These are phyloP conservation scores for Grus americana DNA, from an alignment of 2,113 vertebrate species.

Conservation along the genomic window DNA sequence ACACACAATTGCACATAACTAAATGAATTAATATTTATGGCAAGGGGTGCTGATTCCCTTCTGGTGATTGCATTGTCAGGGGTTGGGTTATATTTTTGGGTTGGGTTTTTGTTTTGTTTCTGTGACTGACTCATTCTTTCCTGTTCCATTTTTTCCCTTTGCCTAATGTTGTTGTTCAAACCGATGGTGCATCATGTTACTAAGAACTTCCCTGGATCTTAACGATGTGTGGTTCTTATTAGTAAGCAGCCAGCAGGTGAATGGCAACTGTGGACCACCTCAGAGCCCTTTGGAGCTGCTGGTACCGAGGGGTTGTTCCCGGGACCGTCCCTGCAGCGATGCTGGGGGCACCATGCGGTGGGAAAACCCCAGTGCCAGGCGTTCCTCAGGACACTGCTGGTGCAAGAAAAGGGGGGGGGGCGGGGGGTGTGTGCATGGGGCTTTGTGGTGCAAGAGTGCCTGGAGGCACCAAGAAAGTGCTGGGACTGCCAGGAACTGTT, in stretches of 20 bases:
- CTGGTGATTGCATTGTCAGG: constrained; percentile 25
- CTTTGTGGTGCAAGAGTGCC: background rate
- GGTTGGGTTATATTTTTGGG: constrained; percentile 6
- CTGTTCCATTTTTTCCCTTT: background rate
- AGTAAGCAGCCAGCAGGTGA: background rate
- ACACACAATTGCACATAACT: constrained; percentile 61
- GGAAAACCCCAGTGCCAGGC: background rate
- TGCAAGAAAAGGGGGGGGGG: too few species aligned
- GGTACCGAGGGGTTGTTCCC: background rate
- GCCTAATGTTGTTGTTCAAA: constrained; percentile 18
- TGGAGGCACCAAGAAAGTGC: background rate
- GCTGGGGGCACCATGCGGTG: fast-evolving
- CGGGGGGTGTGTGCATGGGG: background rate
- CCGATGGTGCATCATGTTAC: constrained; percentile 35
- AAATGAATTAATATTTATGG: constrained; percentile 32
- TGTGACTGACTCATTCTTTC: constrained; percentile 37
- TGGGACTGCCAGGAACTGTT: background rate
- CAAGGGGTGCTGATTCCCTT: background rate
- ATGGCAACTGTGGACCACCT: background rate
- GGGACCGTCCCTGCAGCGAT: background rate
- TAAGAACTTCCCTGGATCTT: constrained; percentile 27
- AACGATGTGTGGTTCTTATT: background rate
- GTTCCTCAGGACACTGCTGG: fast-evolving
- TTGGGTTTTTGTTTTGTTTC: constrained; percentile 14
- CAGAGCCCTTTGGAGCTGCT: background rate